Base-by-base conservation (phyloP, 2,888 invertebrate genomes). In the Operophtera brumata region DNA sequence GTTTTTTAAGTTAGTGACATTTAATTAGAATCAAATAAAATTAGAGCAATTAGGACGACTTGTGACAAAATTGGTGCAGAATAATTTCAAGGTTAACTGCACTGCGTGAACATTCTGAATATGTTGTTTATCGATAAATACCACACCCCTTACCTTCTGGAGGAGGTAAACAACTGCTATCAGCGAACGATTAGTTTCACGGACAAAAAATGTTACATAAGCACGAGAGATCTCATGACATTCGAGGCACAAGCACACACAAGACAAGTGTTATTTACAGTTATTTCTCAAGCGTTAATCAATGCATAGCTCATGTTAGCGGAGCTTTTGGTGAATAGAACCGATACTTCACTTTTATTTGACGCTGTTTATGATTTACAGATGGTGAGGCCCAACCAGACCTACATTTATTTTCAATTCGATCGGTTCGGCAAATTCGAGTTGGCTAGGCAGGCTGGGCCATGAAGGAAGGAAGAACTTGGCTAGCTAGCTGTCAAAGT, bases 351-450 rank as follows among this genome's bases (percentile, higher is more conserved):
- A 88, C 88, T 87, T 85, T 73, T 62, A 71, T 76, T 68, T 68
- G 72, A 79, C 80, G 85, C 83, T 79, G 86, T 75, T 69, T 74
- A 64, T 64, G 71, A 62, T 67, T 69, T 72, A 73, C 71, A 70
- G 75, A 71, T 80, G 71, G 57, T 69, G 78, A 69, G 74, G 80
- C 74, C 82, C 81, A 78, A 77, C 82, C 81, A 78, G 80, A 75
- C 75, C 86, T 89, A 88, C 87, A 87, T 89, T 86, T 82, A 86
- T 75, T 79, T n/a, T 76, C 74, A 72, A 76, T 82, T 80, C 76
- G 75, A 70, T 72, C 68, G 69, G 67, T 71, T 75, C 63, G 67
- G 68, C 60, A 65, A 69, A 72, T 67, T 78, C 75, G 54, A 71
- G 78, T 71, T 74, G 73, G 73, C 57, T 57, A 43, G 28, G 47